Evolutionary conservation across 2,113 vertebrate species (phyloP).

Genomic region (Rhabdornis inornatus): DNA sequence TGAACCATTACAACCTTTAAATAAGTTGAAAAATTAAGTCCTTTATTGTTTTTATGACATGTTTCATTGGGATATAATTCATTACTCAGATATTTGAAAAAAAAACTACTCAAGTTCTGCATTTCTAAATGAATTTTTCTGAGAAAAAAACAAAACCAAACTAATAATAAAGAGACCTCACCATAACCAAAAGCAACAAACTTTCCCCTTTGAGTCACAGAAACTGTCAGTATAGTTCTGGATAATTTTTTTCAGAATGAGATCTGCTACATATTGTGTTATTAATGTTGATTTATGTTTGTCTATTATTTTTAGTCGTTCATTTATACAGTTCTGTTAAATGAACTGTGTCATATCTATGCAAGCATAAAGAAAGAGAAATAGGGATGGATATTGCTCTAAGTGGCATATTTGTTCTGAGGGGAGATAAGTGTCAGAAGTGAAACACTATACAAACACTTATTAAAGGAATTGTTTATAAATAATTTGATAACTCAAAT

Average conservation of each 20-base stretch:
- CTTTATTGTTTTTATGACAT: neutral
- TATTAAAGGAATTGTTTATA: neutral
- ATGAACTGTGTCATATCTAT: neutral
- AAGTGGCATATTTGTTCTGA: neutral
- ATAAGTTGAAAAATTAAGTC: neutral
- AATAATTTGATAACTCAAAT: neutral
- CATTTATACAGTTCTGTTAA: neutral
- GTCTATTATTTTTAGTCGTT: neutral
- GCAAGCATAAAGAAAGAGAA: neutral
- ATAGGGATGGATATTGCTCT: neutral
- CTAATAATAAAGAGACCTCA: neutral
- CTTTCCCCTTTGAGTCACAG: neutral
- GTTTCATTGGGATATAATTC: neutral
- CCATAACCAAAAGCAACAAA: neutral
- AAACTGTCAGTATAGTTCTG: neutral
- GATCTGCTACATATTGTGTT: neutral
- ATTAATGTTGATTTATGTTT: neutral
- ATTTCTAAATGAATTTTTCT: neutral
- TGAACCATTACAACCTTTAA: neutral
- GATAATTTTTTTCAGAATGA: neutral
- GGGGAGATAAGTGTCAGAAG: neutral
- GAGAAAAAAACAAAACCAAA: neutral
- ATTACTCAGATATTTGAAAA: neutral
- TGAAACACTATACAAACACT: neutral
- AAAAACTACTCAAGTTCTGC: neutral